phyloP scores from a whole-genome alignment of 2,888 invertebrate species.

The Cyaniris semiargus region DNA sequence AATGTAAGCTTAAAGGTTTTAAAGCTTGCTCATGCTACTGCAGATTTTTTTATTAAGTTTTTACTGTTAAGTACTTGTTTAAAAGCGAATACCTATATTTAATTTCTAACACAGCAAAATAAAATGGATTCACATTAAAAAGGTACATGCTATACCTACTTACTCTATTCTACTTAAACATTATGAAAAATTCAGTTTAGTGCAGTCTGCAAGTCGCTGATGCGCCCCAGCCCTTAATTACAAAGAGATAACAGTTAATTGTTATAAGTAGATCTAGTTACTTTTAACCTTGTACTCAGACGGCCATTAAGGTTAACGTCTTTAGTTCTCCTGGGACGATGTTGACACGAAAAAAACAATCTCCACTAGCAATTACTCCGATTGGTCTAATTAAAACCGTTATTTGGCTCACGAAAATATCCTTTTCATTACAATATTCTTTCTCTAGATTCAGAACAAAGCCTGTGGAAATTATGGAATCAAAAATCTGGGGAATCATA shows the following conservation, averaged over 20 bases:
- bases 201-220: not conserved
- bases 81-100: too few species aligned
- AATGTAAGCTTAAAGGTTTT: not conserved
- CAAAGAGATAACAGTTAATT: slow-evolving; percentile 15
- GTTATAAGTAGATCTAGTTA: slow-evolving; percentile 18
- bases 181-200: not conserved
- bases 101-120: too few species aligned
- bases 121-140: too few species aligned
- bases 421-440: slow-evolving; percentile 36
- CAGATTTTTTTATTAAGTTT: too few species aligned
- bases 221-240: not conserved
- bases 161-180: not conserved
- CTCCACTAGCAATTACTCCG: slow-evolving; percentile 73
- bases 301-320: slow-evolving; percentile 69
- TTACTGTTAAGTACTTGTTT: not conserved
- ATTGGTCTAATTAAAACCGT: slow-evolving; percentile 66
- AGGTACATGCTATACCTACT: too few species aligned
- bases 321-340: slow-evolving; percentile 61
- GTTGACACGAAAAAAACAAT: slow-evolving; percentile 77
- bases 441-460: slow-evolving; percentile 39
- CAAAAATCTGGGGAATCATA: too few species aligned
- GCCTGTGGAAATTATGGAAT: not conserved
- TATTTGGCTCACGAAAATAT: slow-evolving; percentile 37
- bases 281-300: slow-evolving; percentile 48
- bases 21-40: too few species aligned